A percentile compares a stretch with the other conserved stretches of the same genome.
Evolutionary conservation across 2,797 vertebrate species (phyloP).

Genomic region (Sebastiscus albofasciatus): DNA sequence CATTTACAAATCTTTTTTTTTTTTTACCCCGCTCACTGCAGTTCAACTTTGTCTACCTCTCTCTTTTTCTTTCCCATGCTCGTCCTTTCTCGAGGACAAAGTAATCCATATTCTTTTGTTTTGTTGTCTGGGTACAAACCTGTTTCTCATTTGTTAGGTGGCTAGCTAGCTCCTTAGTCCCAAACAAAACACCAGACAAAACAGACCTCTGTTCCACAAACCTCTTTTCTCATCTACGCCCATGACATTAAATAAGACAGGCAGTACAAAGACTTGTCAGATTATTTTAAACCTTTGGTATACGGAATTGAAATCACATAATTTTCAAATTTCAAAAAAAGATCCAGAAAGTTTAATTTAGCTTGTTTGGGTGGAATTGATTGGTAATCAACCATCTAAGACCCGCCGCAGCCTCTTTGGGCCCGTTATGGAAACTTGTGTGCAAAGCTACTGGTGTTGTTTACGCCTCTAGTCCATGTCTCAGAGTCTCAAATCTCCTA

Average conservation of each 20-base stretch:
- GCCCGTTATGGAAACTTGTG: slow-evolving; percentile 31
- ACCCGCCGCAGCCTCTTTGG: background rate
- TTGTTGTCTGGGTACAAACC: slow-evolving; percentile 70
- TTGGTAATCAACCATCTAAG: slow-evolving; percentile 39
- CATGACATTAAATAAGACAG: slow-evolving; percentile 47
- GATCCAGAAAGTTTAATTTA: background rate
- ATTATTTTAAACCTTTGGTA: slow-evolving; percentile 43
- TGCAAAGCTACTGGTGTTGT: slow-evolving; percentile 55
- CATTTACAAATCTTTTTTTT: slow-evolving; percentile 28
- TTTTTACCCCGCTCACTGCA: slow-evolving; percentile 24
- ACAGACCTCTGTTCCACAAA: slow-evolving; percentile 67
- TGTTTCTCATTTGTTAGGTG: slow-evolving; percentile 79
- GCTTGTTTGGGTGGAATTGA: background rate
- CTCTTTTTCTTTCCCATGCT: slow-evolving; percentile 28
- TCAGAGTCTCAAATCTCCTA: slow-evolving; percentile 60
- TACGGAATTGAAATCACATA: slow-evolving; percentile 33
- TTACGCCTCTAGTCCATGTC: slow-evolving; percentile 40
- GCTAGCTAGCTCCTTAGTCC: slow-evolving; percentile 65
- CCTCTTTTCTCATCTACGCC: slow-evolving; percentile 33
- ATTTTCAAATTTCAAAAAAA: slow-evolving; percentile 16
- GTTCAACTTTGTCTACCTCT: slow-evolving; percentile 37
- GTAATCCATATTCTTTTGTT: slow-evolving; percentile 63
- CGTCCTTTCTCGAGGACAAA: slow-evolving; percentile 51
- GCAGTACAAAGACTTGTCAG: slow-evolving; percentile 35
- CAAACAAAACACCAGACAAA: slow-evolving; percentile 54